Evolutionary conservation across 2,113 vertebrate genomes (phyloP).

Genomic region (Macquaria ambigua): DNA sequence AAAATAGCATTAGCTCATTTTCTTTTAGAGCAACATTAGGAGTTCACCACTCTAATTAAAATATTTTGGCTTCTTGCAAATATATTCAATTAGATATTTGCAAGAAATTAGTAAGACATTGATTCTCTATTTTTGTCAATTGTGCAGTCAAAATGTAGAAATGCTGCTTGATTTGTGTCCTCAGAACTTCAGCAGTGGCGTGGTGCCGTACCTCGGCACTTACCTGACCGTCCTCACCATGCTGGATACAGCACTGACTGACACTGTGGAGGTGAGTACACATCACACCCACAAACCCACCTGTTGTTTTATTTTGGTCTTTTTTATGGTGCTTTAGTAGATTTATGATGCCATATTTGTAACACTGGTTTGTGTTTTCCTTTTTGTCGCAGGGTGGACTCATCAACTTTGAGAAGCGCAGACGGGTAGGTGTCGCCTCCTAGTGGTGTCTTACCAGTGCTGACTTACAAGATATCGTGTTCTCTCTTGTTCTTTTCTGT

Average conservation of each 20-base stretch:
- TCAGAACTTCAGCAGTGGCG: constrained; percentile 79
- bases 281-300: not conserved
- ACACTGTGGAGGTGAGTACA: constrained; percentile 86
- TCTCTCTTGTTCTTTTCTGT: not conserved
- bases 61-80: not conserved
- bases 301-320: not conserved
- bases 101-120: not conserved
- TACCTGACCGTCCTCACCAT: constrained; percentile 92
- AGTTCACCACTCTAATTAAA: not conserved
- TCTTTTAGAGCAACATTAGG: not conserved
- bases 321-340: not conserved
- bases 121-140: not conserved
- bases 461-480: not conserved
- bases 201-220: constrained; percentile 91
- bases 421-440: constrained; percentile 85
- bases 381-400: constrained; percentile 84
- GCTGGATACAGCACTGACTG: constrained; percentile 91
- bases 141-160: not conserved
- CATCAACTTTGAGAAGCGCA: constrained; percentile 93
- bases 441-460: constrained; percentile 25
- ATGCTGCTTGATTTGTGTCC: not conserved
- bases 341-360: not conserved
- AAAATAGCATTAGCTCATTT: not conserved
- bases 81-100: not conserved
- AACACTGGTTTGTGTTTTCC: constrained; percentile 16